phyloP scores from a whole-genome alignment of 2,113 vertebrate species.

The Rhea americana region DNA sequence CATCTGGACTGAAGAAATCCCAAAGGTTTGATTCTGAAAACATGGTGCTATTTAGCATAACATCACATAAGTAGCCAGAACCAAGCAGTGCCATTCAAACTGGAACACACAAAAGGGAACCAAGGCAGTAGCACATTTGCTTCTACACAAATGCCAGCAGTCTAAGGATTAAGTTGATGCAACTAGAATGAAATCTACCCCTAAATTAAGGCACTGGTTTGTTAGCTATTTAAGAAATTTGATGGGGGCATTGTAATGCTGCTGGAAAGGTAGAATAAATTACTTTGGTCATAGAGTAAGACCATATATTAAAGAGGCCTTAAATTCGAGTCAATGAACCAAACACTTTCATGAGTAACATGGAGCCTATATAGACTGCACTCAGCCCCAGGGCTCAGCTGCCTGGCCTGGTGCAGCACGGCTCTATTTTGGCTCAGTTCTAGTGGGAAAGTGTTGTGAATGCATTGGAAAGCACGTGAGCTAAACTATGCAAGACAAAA shows the following conservation, averaged over 20 bases:
- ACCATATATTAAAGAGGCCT: not conserved
- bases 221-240: not conserved
- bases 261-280: not conserved
- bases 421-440: not conserved
- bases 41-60: not conserved
- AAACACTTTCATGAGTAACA: not conserved
- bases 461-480: not conserved
- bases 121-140: not conserved
- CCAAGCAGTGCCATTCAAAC: not conserved
- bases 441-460: not conserved
- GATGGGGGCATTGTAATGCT: not conserved
- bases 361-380: not conserved
- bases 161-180: not conserved
- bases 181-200: not conserved
- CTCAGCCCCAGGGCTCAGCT: not conserved
- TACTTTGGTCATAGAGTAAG: not conserved
- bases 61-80: not conserved
- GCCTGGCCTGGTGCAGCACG: not conserved
- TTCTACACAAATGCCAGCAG: not conserved
- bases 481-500: not conserved
- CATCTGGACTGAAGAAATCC: not conserved
- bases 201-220: not conserved
- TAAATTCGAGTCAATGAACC: not conserved
- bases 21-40: not conserved
- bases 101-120: not conserved